Conservation (phyloP, 92 coral and sea anemone genomes). For the Heteractis magnifica region DNA sequence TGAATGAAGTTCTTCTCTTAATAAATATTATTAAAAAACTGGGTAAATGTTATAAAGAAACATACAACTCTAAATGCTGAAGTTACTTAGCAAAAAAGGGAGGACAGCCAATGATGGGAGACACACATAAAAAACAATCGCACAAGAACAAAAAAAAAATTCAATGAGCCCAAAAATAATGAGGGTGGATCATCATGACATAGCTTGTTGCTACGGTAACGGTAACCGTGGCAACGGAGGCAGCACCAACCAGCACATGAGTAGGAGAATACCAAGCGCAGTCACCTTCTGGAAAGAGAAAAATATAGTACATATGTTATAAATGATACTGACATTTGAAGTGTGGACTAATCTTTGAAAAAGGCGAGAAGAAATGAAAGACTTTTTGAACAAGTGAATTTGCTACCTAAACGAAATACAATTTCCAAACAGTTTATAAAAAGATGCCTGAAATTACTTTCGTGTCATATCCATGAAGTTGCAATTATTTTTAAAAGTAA, state of each 20-base stretch:
- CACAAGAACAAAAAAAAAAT: background rate
- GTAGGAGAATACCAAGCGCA: background rate
- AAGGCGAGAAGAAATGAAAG: too few relatives aligned
- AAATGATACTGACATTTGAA: background rate
- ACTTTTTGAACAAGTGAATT: background rate
- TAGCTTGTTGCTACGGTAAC: conserved; percentile 2
- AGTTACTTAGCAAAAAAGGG: background rate
- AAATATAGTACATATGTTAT: background rate
- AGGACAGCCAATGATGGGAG: background rate
- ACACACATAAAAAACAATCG: background rate
- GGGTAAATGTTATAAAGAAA: background rate
- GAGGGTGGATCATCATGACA: background rate
- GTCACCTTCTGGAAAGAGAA: background rate
- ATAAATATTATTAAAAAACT: background rate
- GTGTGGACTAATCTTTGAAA: background rate
- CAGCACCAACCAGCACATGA: background rate
- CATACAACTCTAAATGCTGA: background rate
- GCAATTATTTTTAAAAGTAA: too few relatives aligned
- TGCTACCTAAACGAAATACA: background rate
- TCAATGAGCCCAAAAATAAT: background rate
- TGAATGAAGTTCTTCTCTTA: background rate
- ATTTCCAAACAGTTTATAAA: too few relatives aligned
- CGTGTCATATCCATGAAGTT: too few relatives aligned
- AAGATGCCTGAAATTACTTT: too few relatives aligned
- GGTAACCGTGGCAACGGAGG: background rate